A percentile compares a stretch with the other conserved stretches of the same genome.
Evolutionary conservation across 2,888 invertebrate genomes (phyloP).

Genomic region (Trachelus stipa): DNA sequence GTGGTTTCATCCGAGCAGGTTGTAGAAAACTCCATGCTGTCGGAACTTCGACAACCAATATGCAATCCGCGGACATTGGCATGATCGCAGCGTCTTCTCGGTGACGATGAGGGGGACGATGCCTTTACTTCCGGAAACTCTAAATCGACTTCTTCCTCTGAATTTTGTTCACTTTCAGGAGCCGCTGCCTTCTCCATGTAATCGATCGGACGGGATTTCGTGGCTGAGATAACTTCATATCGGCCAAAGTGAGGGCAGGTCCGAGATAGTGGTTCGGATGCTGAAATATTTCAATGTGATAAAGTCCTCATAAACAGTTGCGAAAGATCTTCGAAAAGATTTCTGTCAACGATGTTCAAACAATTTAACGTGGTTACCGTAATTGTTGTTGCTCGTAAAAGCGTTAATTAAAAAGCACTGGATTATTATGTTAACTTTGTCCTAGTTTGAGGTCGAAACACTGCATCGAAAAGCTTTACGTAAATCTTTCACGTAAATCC

Average conservation of each 20-base stretch:
- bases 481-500: conserved; percentile 37
- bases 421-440: neutral
- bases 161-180: conserved; percentile 29
- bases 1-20: conserved; percentile 58
- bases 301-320: neutral
- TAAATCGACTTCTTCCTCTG: conserved; percentile 46
- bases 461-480: conserved; percentile 28
- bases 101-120: conserved; percentile 45
- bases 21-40: conserved; percentile 59
- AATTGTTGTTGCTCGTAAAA: neutral
- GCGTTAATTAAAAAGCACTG: neutral
- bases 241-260: conserved; percentile 59
- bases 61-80: conserved; percentile 54
- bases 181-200: conserved; percentile 33
- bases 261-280: conserved; percentile 56
- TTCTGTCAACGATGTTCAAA: neutral
- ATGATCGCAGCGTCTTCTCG: conserved; percentile 48
- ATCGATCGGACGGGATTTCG: conserved; percentile 38
- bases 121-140: conserved; percentile 47
- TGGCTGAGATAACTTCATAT: conserved; percentile 56
- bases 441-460: neutral
- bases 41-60: conserved; percentile 59
- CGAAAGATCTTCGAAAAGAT: neutral
- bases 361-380: neutral
- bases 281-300: conserved; percentile 31